Conservation (phyloP, 1,140 invertebrate species). For the Samia ricini region DNA sequence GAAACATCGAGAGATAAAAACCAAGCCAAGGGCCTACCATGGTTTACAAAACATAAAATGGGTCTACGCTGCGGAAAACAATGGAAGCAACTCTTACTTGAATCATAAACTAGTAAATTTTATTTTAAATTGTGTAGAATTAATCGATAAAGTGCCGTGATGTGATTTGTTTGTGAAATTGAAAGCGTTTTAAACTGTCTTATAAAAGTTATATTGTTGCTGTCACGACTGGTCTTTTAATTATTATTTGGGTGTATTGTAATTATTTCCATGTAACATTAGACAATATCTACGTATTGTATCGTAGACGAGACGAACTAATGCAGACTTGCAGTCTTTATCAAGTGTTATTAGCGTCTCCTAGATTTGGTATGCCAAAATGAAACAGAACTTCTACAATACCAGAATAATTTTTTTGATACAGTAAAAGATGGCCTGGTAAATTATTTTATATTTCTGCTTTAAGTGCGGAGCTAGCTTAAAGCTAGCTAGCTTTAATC, state of each 20-base stretch:
- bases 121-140: conserved; percentile 10
- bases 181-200: neutral
- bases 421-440: too few relatives aligned
- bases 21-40: conserved; percentile 25
- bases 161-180: conserved; percentile 9
- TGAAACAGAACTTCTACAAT: too few relatives aligned
- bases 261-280: too few relatives aligned
- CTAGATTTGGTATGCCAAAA: too few relatives aligned
- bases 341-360: too few relatives aligned
- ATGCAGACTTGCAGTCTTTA: too few relatives aligned
- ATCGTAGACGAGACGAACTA: too few relatives aligned
- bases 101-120: conserved; percentile 28
- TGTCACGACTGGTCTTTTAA: neutral
- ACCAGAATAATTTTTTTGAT: too few relatives aligned
- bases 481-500: too few relatives aligned
- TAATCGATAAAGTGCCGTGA: conserved; percentile 1
- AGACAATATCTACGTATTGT: too few relatives aligned
- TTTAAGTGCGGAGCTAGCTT: too few relatives aligned
- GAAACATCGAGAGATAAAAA: neutral
- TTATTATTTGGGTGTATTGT: neutral
- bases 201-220: neutral
- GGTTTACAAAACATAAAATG: conserved; percentile 47
- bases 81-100: conserved; percentile 45
- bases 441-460: too few relatives aligned
- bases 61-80: conserved; percentile 36